Conservation (phyloP, 2,888 invertebrate species). For the Drosophila buzzatii region DNA sequence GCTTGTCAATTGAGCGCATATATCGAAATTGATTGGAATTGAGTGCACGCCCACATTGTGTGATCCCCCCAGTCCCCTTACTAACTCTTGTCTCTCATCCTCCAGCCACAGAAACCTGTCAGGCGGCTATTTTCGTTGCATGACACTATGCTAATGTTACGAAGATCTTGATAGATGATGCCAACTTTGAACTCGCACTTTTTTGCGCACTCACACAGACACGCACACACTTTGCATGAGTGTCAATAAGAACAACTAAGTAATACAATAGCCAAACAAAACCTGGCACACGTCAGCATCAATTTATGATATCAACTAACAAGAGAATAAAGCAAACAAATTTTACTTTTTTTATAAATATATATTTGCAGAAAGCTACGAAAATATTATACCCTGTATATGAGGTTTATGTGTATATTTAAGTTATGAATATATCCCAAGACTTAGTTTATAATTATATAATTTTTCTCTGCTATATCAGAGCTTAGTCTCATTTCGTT, state of each 20-base stretch:
- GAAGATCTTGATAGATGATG: conserved; percentile 44
- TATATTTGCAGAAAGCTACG: too few species aligned
- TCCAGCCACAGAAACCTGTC: conserved; percentile 38
- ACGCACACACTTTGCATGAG: conserved; percentile 14
- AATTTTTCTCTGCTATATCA: background rate
- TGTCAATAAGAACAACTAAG: conserved; percentile 24
- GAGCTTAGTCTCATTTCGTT: background rate
- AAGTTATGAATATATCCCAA: background rate
- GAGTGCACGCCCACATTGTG: conserved; percentile 41
- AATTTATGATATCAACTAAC: conserved; percentile 66
- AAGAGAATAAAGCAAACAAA: conserved; percentile 14
- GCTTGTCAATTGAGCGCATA: conserved; percentile 17
- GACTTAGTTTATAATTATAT: background rate
- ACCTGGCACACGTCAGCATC: conserved; percentile 62
- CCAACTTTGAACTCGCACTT: conserved; percentile 58
- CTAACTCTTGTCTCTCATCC: background rate
- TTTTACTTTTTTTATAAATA: background rate
- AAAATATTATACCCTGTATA: background rate
- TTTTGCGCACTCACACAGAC: conserved; percentile 13
- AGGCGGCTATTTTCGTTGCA: conserved; percentile 51
- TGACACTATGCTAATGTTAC: conserved; percentile 51
- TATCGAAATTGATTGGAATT: conserved; percentile 36
- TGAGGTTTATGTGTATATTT: too few species aligned
- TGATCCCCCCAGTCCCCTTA: background rate
- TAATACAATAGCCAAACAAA: conserved; percentile 24